Evolutionary conservation across 2,797 vertebrate genomes (phyloP).

Genomic region (Sebastes minor): DNA sequence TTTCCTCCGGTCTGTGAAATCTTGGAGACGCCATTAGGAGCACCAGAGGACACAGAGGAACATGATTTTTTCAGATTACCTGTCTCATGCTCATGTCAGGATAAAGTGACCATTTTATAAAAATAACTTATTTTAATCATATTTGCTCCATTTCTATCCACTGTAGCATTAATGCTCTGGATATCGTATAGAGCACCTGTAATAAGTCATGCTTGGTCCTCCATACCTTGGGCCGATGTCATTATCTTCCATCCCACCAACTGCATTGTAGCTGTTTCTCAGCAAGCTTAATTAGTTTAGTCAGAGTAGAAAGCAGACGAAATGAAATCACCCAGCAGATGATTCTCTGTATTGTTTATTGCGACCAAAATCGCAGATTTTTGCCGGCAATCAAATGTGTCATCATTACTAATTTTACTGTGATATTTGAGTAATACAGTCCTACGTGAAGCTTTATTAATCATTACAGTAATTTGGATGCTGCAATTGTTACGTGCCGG

Average conservation of each 20-base stretch:
- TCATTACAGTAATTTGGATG: slow-evolving; percentile 27
- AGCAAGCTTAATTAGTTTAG: slow-evolving; percentile 8
- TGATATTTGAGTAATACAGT: slow-evolving; percentile 34
- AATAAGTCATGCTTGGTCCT: not conserved
- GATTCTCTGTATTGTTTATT: slow-evolving; percentile 9
- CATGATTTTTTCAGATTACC: too few relatives aligned
- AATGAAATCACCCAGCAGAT: not conserved
- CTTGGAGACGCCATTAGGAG: too few relatives aligned
- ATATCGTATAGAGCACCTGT: not conserved
- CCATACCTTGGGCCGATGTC: not conserved
- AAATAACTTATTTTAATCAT: too few relatives aligned
- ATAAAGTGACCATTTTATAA: too few relatives aligned
- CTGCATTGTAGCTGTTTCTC: not conserved
- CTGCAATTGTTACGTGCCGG: slow-evolving; percentile 14
- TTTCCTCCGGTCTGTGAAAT: too few relatives aligned
- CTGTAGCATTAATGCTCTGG: not conserved
- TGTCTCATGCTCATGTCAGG: too few relatives aligned
- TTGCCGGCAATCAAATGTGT: slow-evolving; percentile 18
- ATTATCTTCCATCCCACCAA: slow-evolving; percentile 6
- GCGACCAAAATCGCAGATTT: not conserved
- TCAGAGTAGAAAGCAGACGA: not conserved
- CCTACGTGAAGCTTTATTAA: slow-evolving; percentile 39
- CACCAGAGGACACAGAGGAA: too few relatives aligned
- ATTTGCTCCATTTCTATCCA: too few relatives aligned
- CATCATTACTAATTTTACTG: slow-evolving; percentile 42